phyloP scores from a whole-genome alignment of 1,140 invertebrate species.

The Paralvinella palmiformis region DNA sequence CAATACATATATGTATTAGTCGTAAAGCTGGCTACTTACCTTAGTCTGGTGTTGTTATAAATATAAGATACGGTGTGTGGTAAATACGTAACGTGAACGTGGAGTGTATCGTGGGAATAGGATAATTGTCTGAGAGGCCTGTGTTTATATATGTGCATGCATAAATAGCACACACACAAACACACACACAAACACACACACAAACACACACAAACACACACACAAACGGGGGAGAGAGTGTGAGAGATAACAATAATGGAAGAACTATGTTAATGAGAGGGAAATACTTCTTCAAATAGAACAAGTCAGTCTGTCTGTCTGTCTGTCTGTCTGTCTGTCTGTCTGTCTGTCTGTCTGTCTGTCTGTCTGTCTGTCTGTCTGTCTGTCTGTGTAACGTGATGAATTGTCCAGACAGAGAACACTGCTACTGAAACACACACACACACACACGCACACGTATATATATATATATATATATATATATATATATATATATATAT shows the following conservation, averaged over 20 bases:
- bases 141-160: neutral
- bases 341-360: slow-evolving; percentile 10
- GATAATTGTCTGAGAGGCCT: too few species aligned
- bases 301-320: slow-evolving; percentile 4
- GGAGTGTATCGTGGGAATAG: too few species aligned
- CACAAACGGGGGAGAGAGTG: too few species aligned
- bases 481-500: neutral
- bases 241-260: too few species aligned
- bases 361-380: slow-evolving; percentile 9
- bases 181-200: neutral
- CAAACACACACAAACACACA: neutral
- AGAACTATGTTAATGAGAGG: neutral
- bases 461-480: neutral
- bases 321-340: slow-evolving; percentile 12
- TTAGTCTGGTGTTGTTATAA: too few species aligned
- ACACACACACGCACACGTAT: too few species aligned
- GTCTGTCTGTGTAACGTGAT: neutral
- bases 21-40: too few species aligned
- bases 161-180: neutral
- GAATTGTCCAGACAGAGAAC: neutral
- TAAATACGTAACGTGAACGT: too few species aligned
- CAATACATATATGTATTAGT: too few species aligned
- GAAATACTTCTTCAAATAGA: neutral
- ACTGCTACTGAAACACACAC: neutral
- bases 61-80: too few species aligned